Conservation (phyloP, 2,113 vertebrate genomes). For the Vidua chalybeata region DNA sequence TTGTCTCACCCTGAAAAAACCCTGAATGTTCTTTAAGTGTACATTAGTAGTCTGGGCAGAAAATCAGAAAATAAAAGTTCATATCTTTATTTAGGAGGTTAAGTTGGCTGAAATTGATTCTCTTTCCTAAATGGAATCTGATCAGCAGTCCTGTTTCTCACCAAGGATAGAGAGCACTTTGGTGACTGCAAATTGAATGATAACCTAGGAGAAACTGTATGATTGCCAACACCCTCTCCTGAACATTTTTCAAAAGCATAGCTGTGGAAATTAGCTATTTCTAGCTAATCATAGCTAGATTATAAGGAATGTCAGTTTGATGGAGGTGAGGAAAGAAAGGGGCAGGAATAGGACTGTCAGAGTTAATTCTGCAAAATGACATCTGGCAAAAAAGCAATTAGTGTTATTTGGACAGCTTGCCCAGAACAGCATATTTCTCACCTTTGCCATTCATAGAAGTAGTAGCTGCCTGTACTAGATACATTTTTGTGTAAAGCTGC, state of each 20-base stretch:
- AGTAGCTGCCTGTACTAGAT: background rate
- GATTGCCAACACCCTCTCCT: background rate
- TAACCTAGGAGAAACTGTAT: background rate
- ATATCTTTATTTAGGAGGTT: background rate
- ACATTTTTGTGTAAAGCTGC: background rate
- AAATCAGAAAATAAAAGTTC: background rate
- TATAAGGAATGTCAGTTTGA: background rate
- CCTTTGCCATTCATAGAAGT: background rate
- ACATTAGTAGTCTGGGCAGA: background rate
- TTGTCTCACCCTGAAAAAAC: background rate
- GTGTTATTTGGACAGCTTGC: slow-evolving; percentile 6
- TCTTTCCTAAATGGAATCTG: background rate
- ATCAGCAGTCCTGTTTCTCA: background rate
- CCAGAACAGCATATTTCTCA: background rate
- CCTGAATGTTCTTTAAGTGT: background rate
- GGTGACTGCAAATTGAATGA: background rate
- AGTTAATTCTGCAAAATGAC: background rate
- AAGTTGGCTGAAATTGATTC: background rate
- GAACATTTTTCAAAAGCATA: background rate
- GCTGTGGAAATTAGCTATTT: slow-evolving; percentile 13
- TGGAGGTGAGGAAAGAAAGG: background rate
- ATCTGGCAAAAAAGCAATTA: background rate
- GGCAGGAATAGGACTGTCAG: background rate
- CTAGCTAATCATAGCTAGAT: slow-evolving; percentile 20
- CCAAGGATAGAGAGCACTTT: background rate